phyloP scores from a whole-genome alignment of 2,888 invertebrate genomes.

The Adelognathus sp. region DNA sequence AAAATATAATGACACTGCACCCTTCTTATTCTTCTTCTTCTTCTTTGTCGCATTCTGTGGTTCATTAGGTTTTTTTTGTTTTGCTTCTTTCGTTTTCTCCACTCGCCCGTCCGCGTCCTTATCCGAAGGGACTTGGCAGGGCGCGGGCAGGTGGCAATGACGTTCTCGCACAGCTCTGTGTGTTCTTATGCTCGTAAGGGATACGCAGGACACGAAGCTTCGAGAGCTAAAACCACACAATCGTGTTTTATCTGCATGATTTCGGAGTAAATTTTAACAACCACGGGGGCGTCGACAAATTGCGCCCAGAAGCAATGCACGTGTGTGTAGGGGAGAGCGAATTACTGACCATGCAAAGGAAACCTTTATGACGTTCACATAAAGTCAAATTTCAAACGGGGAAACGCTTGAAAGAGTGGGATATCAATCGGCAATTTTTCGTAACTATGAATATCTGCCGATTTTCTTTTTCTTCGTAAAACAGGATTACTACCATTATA shows the following conservation, averaged over 20 bases:
- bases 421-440: no score
- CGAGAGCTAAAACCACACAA: background rate
- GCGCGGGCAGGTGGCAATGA: conserved; percentile 70
- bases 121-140: conserved; percentile 40
- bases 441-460: no score
- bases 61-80: conserved; percentile 32
- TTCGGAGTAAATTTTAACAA: conserved; percentile 20
- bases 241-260: conserved; percentile 36
- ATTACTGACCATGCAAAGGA: background rate
- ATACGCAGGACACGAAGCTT: conserved; percentile 12
- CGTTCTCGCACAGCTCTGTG: conserved; percentile 33
- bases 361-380: no score
- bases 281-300: conserved; percentile 16
- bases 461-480: no score
- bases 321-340: background rate
- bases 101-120: conserved; percentile 48
- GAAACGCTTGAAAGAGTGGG: no score
- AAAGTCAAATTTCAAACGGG: no score
- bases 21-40: conserved; percentile 34
- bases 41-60: conserved; percentile 48
- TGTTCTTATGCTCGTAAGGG: background rate
- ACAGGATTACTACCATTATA: no score
- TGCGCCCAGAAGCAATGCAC: background rate
- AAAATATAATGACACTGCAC: conserved; percentile 68
- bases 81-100: conserved; percentile 11